These are phyloP conservation scores for Bombus pascuorum DNA, from an alignment of 1,140 invertebrate species.

Conservation along the genomic window DNA sequence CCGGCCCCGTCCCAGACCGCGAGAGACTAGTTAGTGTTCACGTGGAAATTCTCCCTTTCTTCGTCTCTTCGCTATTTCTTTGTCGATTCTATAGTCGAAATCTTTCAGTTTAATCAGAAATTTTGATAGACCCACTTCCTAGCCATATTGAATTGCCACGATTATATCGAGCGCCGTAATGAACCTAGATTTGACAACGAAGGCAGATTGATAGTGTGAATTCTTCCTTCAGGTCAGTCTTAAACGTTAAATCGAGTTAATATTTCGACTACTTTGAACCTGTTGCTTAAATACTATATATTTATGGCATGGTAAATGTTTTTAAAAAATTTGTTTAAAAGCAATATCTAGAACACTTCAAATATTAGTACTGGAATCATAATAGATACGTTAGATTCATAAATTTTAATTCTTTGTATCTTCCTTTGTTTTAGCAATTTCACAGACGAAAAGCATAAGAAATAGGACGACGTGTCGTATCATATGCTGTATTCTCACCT, in stretches of 20 bases:
- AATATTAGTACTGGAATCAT: no score
- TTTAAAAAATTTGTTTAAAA: no score
- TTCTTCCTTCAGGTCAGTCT: not conserved
- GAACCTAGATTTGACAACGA: slow-evolving; percentile 1
- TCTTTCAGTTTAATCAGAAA: slow-evolving; percentile 30
- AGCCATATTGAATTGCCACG: not conserved
- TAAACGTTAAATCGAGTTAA: not conserved
- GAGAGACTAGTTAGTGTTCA: slow-evolving; percentile 20
- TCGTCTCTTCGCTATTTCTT: not conserved
- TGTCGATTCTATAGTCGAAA: slow-evolving; percentile 7
- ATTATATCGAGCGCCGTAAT: not conserved
- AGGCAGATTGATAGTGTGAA: not conserved
- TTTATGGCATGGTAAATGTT: no score
- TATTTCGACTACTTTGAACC: no score
- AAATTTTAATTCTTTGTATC: not conserved
- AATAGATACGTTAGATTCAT: no score
- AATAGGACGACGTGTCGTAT: not conserved
- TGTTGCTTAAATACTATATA: no score
- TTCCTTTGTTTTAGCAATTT: not conserved
- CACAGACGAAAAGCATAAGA: no score
- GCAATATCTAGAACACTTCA: no score
- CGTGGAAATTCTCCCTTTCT: slow-evolving; percentile 10
- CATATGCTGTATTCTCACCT: not conserved
- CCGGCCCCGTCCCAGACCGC: not conserved
- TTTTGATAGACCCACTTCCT: slow-evolving; percentile 4